Base-by-base conservation (phyloP, 2,888 invertebrate species). In the Nasonovia ribisnigri region DNA sequence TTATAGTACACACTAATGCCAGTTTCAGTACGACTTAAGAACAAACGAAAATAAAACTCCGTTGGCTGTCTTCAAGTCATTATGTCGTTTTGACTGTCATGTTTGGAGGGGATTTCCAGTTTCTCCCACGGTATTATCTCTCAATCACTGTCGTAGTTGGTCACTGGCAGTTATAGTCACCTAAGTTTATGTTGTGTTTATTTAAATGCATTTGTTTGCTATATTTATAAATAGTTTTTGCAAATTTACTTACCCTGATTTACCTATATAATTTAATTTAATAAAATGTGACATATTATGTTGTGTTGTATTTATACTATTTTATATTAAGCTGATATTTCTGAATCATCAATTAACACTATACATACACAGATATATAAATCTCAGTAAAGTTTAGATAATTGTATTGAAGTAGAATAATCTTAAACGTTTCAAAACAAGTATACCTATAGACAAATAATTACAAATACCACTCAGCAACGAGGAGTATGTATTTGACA, bases 11-110 rank as follows among this genome's bases (percentile, higher is more conserved):
- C 13, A 36, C 67, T 77, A 67, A n/a, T n/a, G 67, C 16, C 43
- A 43, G 43, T 43, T 43, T 43, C 43, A 36, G 67, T 16, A 36
- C 36, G 67, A 36, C n/a, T 0, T 16, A n/a, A 5, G 16, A 3
- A n/a, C 6, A 16, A 67, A 2, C 4, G 4, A 13, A 60, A 5
- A n/a, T 4, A n/a, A 0, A 3, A 67, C n/a, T n/a, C 1, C 4
- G 60, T 67, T 13, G n/a, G 60, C 11, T 4, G 5, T 67, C 16
- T 13, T 13, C 29, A 0, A 16, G 1, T 51, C 13, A 48, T 48
- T 10, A 10, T n/a, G 16, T 67, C 10, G 16, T 36, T 16, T 36
- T 77, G 5, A 36, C 16, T 5, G 3, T 13, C n/a, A 5, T 11
- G 36, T 36, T 13, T 6, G n/a, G n/a, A 36, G 36, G 67, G 67